Percentiles rank a stretch among this genome's conserved stretches.
Evolutionary conservation across 1,140 invertebrate genomes (phyloP).

Genomic region (Dreissena polymorpha): DNA sequence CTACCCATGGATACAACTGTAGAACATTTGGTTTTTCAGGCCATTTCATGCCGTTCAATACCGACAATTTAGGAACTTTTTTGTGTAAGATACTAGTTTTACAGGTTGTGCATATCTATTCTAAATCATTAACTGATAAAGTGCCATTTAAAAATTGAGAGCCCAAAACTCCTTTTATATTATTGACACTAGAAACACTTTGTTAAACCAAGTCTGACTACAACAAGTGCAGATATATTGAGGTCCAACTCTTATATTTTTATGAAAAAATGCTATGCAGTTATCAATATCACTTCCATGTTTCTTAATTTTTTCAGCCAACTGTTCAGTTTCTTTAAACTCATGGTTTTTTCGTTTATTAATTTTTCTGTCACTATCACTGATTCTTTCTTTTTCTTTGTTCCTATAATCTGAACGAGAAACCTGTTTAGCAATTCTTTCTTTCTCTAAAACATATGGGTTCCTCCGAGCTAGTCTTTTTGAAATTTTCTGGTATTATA

Average conservation of each 20-base stretch:
- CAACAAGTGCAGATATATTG: slow-evolving; percentile 48
- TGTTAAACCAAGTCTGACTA: slow-evolving; percentile 55
- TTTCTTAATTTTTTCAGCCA: slow-evolving; percentile 7
- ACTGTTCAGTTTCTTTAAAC: background rate
- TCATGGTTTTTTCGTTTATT: slow-evolving; percentile 29
- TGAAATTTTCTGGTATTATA: background rate
- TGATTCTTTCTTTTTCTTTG: slow-evolving; percentile 11
- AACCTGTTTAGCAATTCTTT: slow-evolving; percentile 37
- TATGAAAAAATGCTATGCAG: slow-evolving; percentile 26
- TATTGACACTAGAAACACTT: slow-evolving; percentile 27
- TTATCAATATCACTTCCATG: background rate
- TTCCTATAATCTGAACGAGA: slow-evolving; percentile 3
- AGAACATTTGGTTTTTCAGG: slow-evolving; percentile 54
- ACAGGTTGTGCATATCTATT: slow-evolving; percentile 55
- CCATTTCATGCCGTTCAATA: slow-evolving; percentile 56
- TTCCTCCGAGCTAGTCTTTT: slow-evolving; percentile 16
- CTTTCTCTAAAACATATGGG: slow-evolving; percentile 22
- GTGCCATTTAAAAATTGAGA: slow-evolving; percentile 19
- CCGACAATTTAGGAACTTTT: slow-evolving; percentile 53
- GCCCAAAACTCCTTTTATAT: background rate
- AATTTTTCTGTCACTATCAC: background rate
- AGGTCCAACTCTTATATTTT: slow-evolving; percentile 19
- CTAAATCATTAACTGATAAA: slow-evolving; percentile 26
- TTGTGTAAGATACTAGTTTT: slow-evolving; percentile 9
- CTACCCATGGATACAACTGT: slow-evolving; percentile 54